These are phyloP conservation scores for Pseudopleuronectes americanus DNA, from an alignment of 2,797 vertebrate genomes.

Conservation along the genomic window DNA sequence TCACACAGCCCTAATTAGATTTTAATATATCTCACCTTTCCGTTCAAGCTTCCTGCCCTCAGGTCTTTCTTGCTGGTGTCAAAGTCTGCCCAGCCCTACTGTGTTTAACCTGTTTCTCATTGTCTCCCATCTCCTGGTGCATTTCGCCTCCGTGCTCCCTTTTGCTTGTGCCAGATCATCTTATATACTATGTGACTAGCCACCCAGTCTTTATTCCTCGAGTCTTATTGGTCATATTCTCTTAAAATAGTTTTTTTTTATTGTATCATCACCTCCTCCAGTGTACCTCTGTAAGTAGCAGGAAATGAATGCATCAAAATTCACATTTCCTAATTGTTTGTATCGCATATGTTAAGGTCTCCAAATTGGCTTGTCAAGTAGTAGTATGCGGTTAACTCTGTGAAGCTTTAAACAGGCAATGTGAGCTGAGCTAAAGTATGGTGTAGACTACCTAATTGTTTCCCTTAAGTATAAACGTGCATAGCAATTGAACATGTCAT, in stretches of 20 bases:
- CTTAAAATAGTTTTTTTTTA: background rate
- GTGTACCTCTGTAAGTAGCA: background rate
- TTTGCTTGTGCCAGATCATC: no score
- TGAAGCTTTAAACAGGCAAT: background rate
- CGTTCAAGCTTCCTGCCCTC: no score
- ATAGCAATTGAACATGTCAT: conserved; percentile 2
- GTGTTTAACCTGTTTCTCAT: no score
- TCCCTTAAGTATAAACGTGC: background rate
- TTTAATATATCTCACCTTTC: no score
- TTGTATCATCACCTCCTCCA: background rate
- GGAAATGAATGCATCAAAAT: background rate
- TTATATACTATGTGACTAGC: no score
- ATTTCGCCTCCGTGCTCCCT: no score
- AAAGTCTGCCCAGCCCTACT: no score
- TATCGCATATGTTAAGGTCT: background rate
- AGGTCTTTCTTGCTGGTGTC: no score
- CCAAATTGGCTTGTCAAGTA: background rate
- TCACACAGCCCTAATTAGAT: no score
- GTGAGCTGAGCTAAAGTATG: background rate
- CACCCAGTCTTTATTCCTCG: no score
- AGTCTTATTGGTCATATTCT: background rate
- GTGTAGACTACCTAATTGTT: background rate
- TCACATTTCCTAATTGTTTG: background rate
- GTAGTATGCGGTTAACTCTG: background rate
- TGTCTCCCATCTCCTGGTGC: no score